Conservation (phyloP, 2,888 invertebrate genomes). For the Amphipoea oculea region DNA sequence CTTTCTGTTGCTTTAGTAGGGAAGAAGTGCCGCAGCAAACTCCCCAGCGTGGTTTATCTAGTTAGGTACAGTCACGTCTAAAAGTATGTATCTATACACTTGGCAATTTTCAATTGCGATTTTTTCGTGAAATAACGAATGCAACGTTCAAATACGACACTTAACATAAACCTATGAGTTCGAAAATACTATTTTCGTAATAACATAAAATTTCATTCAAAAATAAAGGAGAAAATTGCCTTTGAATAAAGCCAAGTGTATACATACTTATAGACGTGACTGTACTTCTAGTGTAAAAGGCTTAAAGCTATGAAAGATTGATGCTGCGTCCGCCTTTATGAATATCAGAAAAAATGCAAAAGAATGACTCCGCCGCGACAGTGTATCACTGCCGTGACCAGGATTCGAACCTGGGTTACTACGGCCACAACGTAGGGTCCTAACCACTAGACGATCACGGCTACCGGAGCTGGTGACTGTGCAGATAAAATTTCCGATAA, state of each 20-base stretch:
- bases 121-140: no score
- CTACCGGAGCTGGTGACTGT: conserved; percentile 28
- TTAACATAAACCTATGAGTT: no score
- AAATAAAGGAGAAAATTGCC: no score
- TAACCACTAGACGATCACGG: conserved; percentile 88
- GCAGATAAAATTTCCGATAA: conserved; percentile 14
- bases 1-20: background rate
- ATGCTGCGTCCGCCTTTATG: background rate
- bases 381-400: conserved; percentile 79
- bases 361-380: background rate
- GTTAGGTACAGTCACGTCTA: no score
- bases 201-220: no score
- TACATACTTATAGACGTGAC: no score
- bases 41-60: background rate
- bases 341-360: conserved; percentile 9
- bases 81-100: no score
- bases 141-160: no score
- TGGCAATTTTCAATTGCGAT: no score
- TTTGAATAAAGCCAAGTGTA: no score
- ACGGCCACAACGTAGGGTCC: conserved; percentile 95
- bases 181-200: no score
- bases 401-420: conserved; percentile 94
- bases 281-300: background rate
- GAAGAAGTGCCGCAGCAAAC: background rate
- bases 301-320: background rate